Percentiles rank a stretch among this genome's conserved stretches.
Conservation (phyloP, 2,113 vertebrate species). For the Siphamia tubifer region DNA sequence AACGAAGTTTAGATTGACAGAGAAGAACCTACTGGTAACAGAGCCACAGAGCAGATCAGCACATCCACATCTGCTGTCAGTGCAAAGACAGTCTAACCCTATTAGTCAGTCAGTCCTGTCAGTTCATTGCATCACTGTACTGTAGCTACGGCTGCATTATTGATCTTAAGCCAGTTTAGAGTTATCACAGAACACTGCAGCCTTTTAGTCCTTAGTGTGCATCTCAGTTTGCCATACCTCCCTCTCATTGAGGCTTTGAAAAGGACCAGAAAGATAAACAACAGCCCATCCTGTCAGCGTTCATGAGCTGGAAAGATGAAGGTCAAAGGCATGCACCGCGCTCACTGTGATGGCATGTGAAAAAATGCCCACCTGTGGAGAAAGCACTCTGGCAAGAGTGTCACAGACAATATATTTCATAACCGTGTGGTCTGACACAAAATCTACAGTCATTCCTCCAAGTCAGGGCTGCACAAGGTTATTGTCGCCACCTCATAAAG, state of each 20-base stretch:
- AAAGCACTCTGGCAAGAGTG: slow-evolving; percentile 29
- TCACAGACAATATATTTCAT: slow-evolving; percentile 36
- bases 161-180: slow-evolving; percentile 47
- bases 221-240: neutral
- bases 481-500: neutral
- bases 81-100: slow-evolving; percentile 28
- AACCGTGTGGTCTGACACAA: slow-evolving; percentile 7
- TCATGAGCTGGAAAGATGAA: slow-evolving; percentile 38
- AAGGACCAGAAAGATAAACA: slow-evolving; percentile 33
- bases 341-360: slow-evolving; percentile 7
- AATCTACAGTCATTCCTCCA: slow-evolving; percentile 12
- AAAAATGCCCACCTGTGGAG: slow-evolving; percentile 31
- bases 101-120: slow-evolving; percentile 46
- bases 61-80: slow-evolving; percentile 18
- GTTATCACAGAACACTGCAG: slow-evolving; percentile 28
- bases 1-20: neutral
- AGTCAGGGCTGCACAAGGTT: neutral
- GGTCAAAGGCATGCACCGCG: slow-evolving; percentile 29
- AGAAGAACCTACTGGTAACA: neutral
- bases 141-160: slow-evolving; percentile 43
- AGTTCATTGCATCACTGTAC: slow-evolving; percentile 28
- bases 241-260: slow-evolving; percentile 22
- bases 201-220: slow-evolving; percentile 1
- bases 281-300: slow-evolving; percentile 10
- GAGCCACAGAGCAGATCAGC: slow-evolving; percentile 8